Evolutionary conservation across 2,888 invertebrate species (phyloP), one percentile per base, ranked within the genome.

Genomic region (Bellardia bayeri): DNA sequence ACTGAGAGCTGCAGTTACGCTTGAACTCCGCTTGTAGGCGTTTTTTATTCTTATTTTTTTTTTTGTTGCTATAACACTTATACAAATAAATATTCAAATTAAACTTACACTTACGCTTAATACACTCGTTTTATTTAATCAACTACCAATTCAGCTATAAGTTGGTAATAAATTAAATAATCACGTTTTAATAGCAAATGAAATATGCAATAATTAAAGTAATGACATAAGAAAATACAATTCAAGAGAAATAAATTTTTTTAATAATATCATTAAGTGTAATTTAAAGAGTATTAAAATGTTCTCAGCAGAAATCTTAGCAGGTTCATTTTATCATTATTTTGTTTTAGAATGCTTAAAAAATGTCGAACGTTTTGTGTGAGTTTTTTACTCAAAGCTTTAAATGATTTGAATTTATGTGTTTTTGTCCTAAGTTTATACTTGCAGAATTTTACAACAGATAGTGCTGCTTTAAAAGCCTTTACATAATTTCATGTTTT

Each of bases 21-120:
- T 86, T 82, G n/a, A 76, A 69, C 75, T 83, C 23, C 49, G 71
- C 7, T 42, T 56, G 86, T 83, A 76, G 83, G 82, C 58, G 80
- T 58, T 54, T 54, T 40, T 4, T 14, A 7, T 68, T 49, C 23
- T 14, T 16, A 66, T 51, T 45, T 72, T 54, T 49, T n/a, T 45
- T 61, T 3, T 74, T n/a, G 40, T 42, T 23, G 42, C 23, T 42
- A 40, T 61, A 16, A 23, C 54, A 16, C n/a, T 63, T 2, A 56
- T 9, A 49, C 30, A 45, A 80, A 56, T 11, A 33, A 75, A 75
- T 49, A 30, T 23, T 40, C 11, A 56, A 56, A 56, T 56, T 56
- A 37, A 23, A 74, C 40, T 49, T 14, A 63, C 40, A 71, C n/a
- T 63, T 69, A n/a, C 37, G 3, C 7, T 45, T 16, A 37, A 37